Evolutionary conservation across 2,113 vertebrate species (phyloP).

Genomic region (Plectropomus leopardus): DNA sequence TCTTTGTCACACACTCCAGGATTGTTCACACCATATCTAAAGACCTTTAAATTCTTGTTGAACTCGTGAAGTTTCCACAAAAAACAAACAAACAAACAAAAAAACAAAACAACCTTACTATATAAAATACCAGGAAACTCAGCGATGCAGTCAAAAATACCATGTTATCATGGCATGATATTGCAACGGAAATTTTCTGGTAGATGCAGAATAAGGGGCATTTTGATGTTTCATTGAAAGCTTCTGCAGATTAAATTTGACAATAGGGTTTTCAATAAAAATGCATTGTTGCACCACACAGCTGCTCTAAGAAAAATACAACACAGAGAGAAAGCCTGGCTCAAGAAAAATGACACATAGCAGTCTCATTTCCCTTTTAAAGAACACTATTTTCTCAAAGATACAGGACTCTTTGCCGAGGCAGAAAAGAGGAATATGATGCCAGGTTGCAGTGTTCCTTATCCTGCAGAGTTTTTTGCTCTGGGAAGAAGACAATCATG

Average conservation of each 20-base stretch:
- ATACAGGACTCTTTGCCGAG: slow-evolving; percentile 32
- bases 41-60: not conserved
- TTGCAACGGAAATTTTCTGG: not conserved
- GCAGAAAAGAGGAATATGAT: slow-evolving; percentile 34
- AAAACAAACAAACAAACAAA: too few species aligned
- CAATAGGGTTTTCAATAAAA: not conserved
- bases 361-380: slow-evolving; percentile 14
- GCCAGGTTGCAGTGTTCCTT: slow-evolving; percentile 58
- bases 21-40: not conserved
- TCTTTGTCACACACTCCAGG: not conserved
- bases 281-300: not conserved
- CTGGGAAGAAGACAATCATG: not conserved
- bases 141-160: not conserved
- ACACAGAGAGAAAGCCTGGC: not conserved
- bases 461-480: slow-evolving; percentile 31
- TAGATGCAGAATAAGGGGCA: not conserved
- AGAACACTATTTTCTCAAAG: slow-evolving; percentile 16
- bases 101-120: too few species aligned
- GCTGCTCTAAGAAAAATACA: not conserved
- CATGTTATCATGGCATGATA: not conserved
- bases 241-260: too few species aligned
- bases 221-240: not conserved
- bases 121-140: too few species aligned
- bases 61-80: not conserved
- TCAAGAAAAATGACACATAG: slow-evolving; percentile 6